Evolutionary conservation across 2,113 vertebrate species (phyloP).

Genomic region (Toxotes chatareus): DNA sequence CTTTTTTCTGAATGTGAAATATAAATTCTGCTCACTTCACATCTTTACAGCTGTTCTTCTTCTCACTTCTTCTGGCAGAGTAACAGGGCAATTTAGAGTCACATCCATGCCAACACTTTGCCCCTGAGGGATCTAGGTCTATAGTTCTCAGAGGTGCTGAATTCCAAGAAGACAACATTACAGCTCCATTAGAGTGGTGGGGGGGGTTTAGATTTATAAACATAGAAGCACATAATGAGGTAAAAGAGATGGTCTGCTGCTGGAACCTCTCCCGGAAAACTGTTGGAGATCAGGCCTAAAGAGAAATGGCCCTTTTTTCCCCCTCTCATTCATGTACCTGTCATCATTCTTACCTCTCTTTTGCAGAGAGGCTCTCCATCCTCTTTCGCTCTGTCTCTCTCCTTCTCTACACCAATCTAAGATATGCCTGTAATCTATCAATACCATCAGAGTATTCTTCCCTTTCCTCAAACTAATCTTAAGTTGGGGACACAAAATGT

Average conservation of each 20-base stretch:
- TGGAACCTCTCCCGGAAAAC: conserved; percentile 46
- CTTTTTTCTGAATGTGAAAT: not conserved
- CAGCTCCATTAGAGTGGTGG: conserved; percentile 50
- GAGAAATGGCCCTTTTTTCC: conserved; percentile 26
- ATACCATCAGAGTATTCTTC: not conserved
- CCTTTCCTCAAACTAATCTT: conserved; percentile 33
- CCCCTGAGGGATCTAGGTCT: conserved; percentile 24
- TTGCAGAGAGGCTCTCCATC: not conserved
- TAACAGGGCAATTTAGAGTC: conserved; percentile 38
- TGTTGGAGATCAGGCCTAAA: conserved; percentile 9
- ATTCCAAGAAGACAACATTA: conserved; percentile 40
- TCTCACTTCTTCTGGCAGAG: conserved; percentile 10
- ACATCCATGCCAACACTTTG: conserved; percentile 42
- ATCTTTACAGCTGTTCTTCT: not conserved
- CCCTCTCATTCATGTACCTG: conserved; percentile 14
- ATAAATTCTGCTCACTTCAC: not conserved
- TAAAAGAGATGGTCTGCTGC: conserved; percentile 18
- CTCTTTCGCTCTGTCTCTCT: not conserved
- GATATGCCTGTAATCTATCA: conserved; percentile 17
- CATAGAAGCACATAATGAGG: conserved; percentile 23
- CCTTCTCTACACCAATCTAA: not conserved
- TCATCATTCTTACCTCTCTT: conserved; percentile 11
- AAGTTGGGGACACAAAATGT: conserved; percentile 13
- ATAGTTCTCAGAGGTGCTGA: conserved; percentile 20
- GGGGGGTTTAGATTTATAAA: conserved; percentile 38